Evolutionary conservation across 2,113 vertebrate genomes (phyloP), one percentile per base, ranked within the genome.

Genomic region (Aegotheles bennettii): DNA sequence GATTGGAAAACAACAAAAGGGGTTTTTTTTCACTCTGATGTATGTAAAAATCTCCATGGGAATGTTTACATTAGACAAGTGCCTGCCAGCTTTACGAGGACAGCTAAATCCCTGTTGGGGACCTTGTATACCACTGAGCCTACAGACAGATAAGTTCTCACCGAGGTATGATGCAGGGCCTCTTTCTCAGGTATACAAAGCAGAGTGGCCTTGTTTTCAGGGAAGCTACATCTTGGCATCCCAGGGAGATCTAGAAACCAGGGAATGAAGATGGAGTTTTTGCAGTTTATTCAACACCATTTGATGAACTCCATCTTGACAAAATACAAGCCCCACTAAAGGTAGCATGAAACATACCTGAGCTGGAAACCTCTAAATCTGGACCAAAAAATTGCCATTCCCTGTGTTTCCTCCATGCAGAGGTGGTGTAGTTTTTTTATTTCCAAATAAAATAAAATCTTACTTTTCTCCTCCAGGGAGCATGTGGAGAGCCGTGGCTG

Each of bases 261-360:
- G 18, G 20, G 17, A 0, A 2, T 8, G 47, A 67, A 35, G 23
- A 9, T 70, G 16, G 6, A 0, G 2, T 1, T 29, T 74, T 61
- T 59, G 23, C 43, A 13, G 10, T 67, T 69, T 21, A 6, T 69
- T 56, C 43, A 63, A 16, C 14, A 33, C 6, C 1, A 1, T 11
- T 13, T 10, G 7, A 11, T 31, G 20, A 75, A 47, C n/a, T 13
- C 38, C 14, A 20, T n/a, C 28, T 19, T 4, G 2, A 51, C 14
- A 59, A 90, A 85, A 75, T 54, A 47, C 24, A 79, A 71, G 10
- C 38, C 23, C 20, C 2, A 0, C 13, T 43, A 45, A 73, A 74
- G n/a, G 38, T 17, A 38, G 18, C 0, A 1, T 43, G 53, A 71
- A 79, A 51, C 35, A 13, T 54, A 25, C 65, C 43, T 54, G 31